These are phyloP conservation scores for Drosophila leontia DNA, from an alignment of 1,140 invertebrate species.

Conservation along the genomic window DNA sequence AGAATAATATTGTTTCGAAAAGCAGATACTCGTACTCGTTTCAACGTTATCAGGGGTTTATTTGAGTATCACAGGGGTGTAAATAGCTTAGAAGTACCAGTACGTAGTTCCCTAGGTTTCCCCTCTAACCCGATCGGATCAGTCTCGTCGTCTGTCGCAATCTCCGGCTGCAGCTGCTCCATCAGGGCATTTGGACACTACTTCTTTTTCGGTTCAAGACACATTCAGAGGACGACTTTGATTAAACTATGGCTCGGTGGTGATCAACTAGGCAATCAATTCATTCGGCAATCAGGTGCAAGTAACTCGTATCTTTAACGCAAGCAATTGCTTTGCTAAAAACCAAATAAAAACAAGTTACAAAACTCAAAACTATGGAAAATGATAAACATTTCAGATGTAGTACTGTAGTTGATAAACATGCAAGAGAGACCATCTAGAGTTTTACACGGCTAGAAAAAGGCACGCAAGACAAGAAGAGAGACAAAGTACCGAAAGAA, in stretches of 20 bases:
- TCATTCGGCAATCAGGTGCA: conserved; percentile 78
- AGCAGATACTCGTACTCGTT: conserved; percentile 53
- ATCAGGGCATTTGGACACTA: conserved; percentile 23
- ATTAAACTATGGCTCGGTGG: conserved; percentile 44
- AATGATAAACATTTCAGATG: conserved; percentile 18
- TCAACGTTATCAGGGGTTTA: conserved; percentile 13
- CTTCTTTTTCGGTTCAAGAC: conserved; percentile 22
- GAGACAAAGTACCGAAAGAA: conserved; percentile 45
- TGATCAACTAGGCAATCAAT: conserved; percentile 70
- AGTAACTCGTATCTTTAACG: conserved; percentile 63
- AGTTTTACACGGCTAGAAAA: conserved; percentile 67
- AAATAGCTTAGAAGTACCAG: conserved; percentile 16
- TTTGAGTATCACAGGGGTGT: conserved; percentile 3
- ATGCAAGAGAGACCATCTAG: conserved; percentile 80
- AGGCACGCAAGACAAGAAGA: conserved; percentile 74
- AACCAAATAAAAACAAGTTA: conserved; percentile 8
- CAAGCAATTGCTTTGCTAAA: conserved; percentile 52
- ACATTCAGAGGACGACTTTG: conserved; percentile 42
- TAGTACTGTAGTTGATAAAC: conserved; percentile 44
- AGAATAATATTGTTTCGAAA: conserved; percentile 41
- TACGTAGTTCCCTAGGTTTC: conserved; percentile 23
- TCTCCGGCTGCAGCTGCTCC: conserved; percentile 16
- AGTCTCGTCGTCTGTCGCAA: conserved; percentile 1
- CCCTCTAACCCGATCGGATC: conserved; percentile 12
- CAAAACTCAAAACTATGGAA: neutral